Base-by-base conservation (phyloP, 2,888 invertebrate genomes). In the Nemoura dubitans region DNA sequence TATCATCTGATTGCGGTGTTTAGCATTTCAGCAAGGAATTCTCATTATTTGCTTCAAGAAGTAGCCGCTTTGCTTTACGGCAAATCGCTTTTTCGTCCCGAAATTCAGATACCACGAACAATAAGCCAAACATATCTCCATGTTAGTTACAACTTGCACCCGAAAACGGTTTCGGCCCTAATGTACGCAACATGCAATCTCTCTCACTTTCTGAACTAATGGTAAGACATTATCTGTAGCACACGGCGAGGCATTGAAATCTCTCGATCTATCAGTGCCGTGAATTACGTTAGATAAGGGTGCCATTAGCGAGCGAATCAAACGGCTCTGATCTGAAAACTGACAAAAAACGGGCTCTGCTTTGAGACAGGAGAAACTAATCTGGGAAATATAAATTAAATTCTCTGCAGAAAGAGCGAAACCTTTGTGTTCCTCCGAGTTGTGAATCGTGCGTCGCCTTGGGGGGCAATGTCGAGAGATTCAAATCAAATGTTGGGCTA, bases 341-440 rank as follows among this genome's bases (percentile, higher is more conserved):
- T 10, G 14, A 21, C 59, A 59, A 59, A 59, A 59, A 59, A 59
- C 2, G 6, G 59, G 16, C 21, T 14, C 10, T 21, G 21, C 59
- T 59, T 59, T 59, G 59, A 59, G 59, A 59, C 59, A 59, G 59
- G 59, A 59, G 59, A 59, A 59, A 59, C 59, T 59, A 59, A 59
- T 59, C 59, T 59, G 59, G 10, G 21, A 59, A 59, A 59, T 59
- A 59, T 59, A 59, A 59, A 59, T 59, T 59, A 59, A 59, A 59
- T 59, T 59, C 21, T 21, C 59, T 59, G 16, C n/a, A n/a, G 59
- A 21, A 59, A 59, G 2, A 1, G 59, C 59, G 59, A 59, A 21
- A 21, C 59, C 59, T 59, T 59, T 59, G 59, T 59, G 59, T 59
- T 16, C 6, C 59, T 21, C 16, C 14, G 59, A 36, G 36, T 59